These are phyloP conservation scores for Ondatra zibethicus DNA, from an alignment of 2,113 vertebrate genomes.

Conservation along the genomic window DNA sequence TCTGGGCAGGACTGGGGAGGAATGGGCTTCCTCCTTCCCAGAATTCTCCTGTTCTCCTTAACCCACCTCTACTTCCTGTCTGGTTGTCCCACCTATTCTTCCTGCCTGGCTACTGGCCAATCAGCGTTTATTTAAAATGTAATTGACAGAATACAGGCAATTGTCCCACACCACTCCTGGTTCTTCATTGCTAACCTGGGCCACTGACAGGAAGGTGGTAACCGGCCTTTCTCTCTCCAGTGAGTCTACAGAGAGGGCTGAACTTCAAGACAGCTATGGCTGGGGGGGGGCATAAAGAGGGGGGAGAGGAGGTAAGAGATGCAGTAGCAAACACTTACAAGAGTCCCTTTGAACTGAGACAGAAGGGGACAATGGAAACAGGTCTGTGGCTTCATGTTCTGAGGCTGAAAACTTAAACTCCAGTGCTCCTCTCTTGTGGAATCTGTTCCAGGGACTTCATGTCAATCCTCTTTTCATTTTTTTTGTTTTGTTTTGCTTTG, in stretches of 20 bases:
- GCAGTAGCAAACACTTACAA: slow-evolving; percentile 3
- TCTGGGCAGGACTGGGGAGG: too few species aligned
- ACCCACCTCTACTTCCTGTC: too few species aligned
- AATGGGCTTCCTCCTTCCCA: too few species aligned
- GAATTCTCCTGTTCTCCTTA: too few species aligned
- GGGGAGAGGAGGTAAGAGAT: background rate
- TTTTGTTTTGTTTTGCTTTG: too few species aligned
- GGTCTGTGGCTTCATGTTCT: background rate
- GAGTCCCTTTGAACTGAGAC: background rate
- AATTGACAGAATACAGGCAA: too few species aligned
- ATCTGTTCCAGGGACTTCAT: background rate
- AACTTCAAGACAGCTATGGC: background rate
- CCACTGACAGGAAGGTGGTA: background rate
- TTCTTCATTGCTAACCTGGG: background rate
- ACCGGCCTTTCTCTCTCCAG: background rate
- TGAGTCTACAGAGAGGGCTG: background rate
- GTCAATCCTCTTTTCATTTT: background rate
- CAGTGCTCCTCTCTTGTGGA: background rate
- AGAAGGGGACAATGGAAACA: background rate
- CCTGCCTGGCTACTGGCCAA: too few species aligned
- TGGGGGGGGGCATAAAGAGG: accelerated
- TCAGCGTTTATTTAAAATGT: too few species aligned
- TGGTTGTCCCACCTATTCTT: too few species aligned
- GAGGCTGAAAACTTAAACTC: background rate
- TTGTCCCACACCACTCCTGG: background rate